phyloP scores from a whole-genome alignment of 2,888 invertebrate species.

The Tachina grossa region DNA sequence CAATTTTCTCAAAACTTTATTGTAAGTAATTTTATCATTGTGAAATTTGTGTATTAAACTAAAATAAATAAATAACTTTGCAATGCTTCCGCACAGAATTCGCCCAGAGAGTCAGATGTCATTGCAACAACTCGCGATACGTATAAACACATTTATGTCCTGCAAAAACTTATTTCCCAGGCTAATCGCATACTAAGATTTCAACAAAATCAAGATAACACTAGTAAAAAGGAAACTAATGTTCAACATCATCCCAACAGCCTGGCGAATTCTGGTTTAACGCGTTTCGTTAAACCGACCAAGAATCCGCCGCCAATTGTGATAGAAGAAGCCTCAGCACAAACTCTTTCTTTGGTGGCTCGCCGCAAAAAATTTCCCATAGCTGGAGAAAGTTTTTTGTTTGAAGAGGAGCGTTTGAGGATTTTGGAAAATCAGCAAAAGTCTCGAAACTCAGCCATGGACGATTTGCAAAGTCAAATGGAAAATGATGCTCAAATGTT shows the following conservation, averaged over 20 bases:
- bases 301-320: constrained; percentile 71
- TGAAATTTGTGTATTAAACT: background rate
- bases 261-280: constrained; percentile 73
- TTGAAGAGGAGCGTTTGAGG: constrained; percentile 82
- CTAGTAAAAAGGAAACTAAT: constrained; percentile 43
- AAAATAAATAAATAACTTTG: background rate
- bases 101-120: constrained; percentile 46
- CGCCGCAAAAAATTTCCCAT: constrained; percentile 78
- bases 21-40: constrained; percentile 53
- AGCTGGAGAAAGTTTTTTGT: constrained; percentile 80
- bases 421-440: constrained; percentile 83
- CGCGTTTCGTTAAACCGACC: constrained; percentile 79
- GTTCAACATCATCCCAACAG: constrained; percentile 53
- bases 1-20: constrained; percentile 61
- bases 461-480: constrained; percentile 76
- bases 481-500: constrained; percentile 80
- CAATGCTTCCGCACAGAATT: constrained; percentile 24
- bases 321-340: constrained; percentile 66
- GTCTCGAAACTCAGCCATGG: constrained; percentile 81
- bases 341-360: constrained; percentile 72
- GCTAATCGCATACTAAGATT: constrained; percentile 81
- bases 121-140: constrained; percentile 67
- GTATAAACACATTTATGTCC: constrained; percentile 80
- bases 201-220: constrained; percentile 72
- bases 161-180: constrained; percentile 82